A percentile compares a stretch with the other conserved stretches of the same genome.
These are phyloP conservation scores for Daubentonia madagascariensis DNA, from an alignment of 2,113 vertebrate genomes.

Conservation along the genomic window DNA sequence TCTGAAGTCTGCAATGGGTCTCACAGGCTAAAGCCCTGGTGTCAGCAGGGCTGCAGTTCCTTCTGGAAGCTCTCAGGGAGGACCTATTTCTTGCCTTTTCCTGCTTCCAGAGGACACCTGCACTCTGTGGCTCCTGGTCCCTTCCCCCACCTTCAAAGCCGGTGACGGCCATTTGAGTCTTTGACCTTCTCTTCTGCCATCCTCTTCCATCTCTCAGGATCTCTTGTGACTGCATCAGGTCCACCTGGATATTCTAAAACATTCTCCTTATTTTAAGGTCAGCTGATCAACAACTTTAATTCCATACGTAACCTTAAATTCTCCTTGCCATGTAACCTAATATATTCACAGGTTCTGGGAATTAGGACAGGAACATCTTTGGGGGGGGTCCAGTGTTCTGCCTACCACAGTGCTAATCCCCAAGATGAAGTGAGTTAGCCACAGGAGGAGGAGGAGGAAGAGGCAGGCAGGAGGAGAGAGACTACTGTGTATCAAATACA, in stretches of 20 bases:
- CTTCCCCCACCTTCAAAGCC: background rate
- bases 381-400: background rate
- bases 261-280: background rate
- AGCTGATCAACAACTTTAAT: background rate
- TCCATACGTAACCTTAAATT: background rate
- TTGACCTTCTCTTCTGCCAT: too few species aligned
- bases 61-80: background rate
- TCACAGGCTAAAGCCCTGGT: background rate
- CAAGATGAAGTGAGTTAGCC: background rate
- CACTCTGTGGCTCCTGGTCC: fast-evolving
- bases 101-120: background rate
- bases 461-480: background rate
- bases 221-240: background rate
- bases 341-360: background rate
- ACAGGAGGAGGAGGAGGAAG: background rate
- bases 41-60: background rate
- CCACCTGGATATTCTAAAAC: background rate
- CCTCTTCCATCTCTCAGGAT: background rate
- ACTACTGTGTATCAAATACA: background rate
- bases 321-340: background rate
- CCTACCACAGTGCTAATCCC: background rate
- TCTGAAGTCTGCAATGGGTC: background rate
- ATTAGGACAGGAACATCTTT: background rate
- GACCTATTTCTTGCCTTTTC: background rate
- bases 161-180: background rate